phyloP scores from a whole-genome alignment of 2,888 invertebrate genomes.

The Leptopilina syphax region DNA sequence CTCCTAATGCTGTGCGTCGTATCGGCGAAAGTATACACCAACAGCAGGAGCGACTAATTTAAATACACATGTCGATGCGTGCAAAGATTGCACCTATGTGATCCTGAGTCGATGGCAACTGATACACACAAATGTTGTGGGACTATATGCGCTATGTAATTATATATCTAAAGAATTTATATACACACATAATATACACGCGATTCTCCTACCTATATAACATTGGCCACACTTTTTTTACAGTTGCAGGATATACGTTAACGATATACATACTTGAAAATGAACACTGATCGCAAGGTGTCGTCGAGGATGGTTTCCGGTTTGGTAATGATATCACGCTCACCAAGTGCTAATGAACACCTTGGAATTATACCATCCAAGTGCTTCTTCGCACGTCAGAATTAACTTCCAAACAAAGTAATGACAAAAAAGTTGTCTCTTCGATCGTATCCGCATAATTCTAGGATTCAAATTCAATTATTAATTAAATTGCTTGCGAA shows the following conservation, averaged over 20 bases:
- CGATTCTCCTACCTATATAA: slow-evolving; percentile 12
- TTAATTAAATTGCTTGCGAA: not conserved
- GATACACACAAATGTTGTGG: slow-evolving; percentile 42
- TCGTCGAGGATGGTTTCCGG: slow-evolving; percentile 22
- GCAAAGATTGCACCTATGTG: slow-evolving; percentile 73
- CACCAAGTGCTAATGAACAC: slow-evolving; percentile 29
- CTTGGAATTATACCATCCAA: not conserved
- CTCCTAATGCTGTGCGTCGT: slow-evolving; percentile 2
- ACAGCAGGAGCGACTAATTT: slow-evolving; percentile 74
- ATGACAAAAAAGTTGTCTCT: not conserved
- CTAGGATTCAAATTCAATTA: not conserved
- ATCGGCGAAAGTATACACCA: slow-evolving; percentile 59
- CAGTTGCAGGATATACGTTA: not conserved
- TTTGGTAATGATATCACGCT: slow-evolving; percentile 21
- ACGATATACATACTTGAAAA: not conserved
- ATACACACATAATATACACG: slow-evolving; percentile 20
- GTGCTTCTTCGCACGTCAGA: not conserved
- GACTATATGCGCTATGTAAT: slow-evolving; percentile 27
- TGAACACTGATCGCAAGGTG: slow-evolving; percentile 35
- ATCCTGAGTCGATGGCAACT: slow-evolving; percentile 53
- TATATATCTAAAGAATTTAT: slow-evolving; percentile 26
- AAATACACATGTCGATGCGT: slow-evolving; percentile 76
- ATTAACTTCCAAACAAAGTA: slow-evolving; percentile 8
- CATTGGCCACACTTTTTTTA: not conserved
- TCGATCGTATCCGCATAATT: slow-evolving; percentile 45